phyloP scores from a whole-genome alignment of 1,140 invertebrate genomes.

The Leptopilina boulardi region DNA sequence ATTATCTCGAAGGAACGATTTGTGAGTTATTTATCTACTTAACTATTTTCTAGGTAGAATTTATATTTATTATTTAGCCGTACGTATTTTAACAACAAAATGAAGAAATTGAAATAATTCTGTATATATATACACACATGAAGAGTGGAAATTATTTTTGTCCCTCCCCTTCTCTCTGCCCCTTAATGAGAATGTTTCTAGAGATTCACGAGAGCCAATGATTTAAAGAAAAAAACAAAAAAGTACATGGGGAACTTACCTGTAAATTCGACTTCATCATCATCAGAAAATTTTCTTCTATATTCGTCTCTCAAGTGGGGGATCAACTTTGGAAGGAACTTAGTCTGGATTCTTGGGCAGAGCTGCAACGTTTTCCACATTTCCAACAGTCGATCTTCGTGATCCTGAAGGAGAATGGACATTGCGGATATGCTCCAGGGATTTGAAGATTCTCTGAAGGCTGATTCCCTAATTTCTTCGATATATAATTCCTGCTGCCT shows the following conservation, averaged over 20 bases:
- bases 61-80: no score
- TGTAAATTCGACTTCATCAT: no score
- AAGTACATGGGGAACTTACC: no score
- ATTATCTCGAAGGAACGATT: no score
- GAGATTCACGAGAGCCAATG: background rate
- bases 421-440: conserved; percentile 13
- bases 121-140: no score
- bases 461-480: conserved; percentile 16
- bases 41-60: no score
- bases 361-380: conserved; percentile 3
- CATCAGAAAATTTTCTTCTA: background rate
- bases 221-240: background rate
- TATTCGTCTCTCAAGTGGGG: background rate
- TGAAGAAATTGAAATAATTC: no score
- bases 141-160: no score
- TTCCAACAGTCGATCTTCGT: conserved; percentile 29
- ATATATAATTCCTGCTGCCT: background rate
- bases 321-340: conserved; percentile 24
- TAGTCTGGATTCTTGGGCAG: background rate
- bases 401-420: background rate
- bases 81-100: no score
- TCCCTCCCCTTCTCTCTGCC: no score
- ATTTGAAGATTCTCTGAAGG: conserved; percentile 35
- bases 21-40: no score
- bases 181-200: background rate